Base-by-base conservation (phyloP, 2,888 invertebrate genomes). In the Rhagium mordax region DNA sequence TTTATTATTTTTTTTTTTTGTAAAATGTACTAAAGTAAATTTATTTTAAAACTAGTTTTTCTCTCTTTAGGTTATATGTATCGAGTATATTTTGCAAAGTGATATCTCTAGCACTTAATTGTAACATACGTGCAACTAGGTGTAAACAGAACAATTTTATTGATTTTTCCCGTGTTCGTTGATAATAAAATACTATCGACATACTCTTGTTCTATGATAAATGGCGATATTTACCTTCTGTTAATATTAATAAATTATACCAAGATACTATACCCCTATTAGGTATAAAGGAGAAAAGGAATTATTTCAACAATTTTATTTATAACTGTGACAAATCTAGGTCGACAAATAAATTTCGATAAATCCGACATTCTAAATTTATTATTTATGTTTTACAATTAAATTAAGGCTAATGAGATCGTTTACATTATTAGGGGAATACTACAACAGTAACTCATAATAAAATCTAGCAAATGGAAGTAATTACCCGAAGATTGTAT, bases 281-380 rank as follows among this genome's bases (percentile, higher is more conserved):
- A 16, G 51, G 20, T 13, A 8, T 20, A 20, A 3, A 8, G 20
- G 8, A 51, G 51, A 51, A 20, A 51, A 8, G 20, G 18, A 16
- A 8, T 15, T 16, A 51, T 51, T 20, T 10, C 18, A 20, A 20
- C 13, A 16, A 18, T 51, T 51, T 18, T 20, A 51, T 51, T 51
- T 51, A 41, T 41, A 41, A 1, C 41, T n/a, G n/a, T 41, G 41
- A 41, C 41, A 24, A n/a, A 59, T 15, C 29, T 59, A 16, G 59
- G 27, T 29, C 59, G 29, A 59, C 59, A 59, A 15, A 59, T 59
- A 59, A 27, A 59, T 27, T 29, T 29, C 10, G 24, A 59, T 59
- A 29, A 59, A 16, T 59, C 10, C 16, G 59, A 29, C 29, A 59
- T 24, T 59, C 51, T 51, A 20, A 51, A 18, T 51, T 16, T 1